Conservation (phyloP, 2,113 vertebrate genomes). For the Odocoileus hemionus region DNA sequence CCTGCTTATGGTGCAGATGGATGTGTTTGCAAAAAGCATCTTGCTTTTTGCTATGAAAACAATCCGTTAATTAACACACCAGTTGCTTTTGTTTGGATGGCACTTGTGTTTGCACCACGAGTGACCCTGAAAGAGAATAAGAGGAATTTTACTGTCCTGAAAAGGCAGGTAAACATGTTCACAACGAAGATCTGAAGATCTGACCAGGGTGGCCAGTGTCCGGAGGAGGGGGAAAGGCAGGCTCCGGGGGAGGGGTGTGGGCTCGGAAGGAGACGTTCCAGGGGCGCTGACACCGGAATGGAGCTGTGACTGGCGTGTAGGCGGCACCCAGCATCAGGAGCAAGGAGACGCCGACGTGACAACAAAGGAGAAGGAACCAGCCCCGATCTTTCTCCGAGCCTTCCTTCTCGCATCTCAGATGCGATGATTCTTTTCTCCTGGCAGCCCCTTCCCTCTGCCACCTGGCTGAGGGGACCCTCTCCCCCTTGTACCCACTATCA, state of each 20-base stretch:
- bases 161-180: neutral
- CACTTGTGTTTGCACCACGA: neutral
- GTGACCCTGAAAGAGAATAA: neutral
- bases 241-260: rapidly evolving
- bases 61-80: neutral
- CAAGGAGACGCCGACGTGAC: rapidly evolving
- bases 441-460: rapidly evolving
- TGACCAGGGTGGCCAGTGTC: rapidly evolving
- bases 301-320: neutral
- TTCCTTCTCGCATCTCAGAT: neutral
- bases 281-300: neutral
- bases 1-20: neutral
- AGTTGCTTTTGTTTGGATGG: neutral
- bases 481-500: rapidly evolving
- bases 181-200: neutral
- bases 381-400: no score
- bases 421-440: neutral
- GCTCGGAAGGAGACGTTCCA: neutral
- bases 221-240: rapidly evolving
- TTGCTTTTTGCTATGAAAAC: neutral
- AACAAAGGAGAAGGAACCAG: no score
- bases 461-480: neutral
- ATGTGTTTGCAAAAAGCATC: neutral
- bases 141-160: neutral
- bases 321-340: neutral